A percentile compares a stretch with the other conserved stretches of the same genome.
These are phyloP conservation scores for Trachymyrmex septentrionalis DNA, from an alignment of 1,140 invertebrate genomes.

Conservation along the genomic window DNA sequence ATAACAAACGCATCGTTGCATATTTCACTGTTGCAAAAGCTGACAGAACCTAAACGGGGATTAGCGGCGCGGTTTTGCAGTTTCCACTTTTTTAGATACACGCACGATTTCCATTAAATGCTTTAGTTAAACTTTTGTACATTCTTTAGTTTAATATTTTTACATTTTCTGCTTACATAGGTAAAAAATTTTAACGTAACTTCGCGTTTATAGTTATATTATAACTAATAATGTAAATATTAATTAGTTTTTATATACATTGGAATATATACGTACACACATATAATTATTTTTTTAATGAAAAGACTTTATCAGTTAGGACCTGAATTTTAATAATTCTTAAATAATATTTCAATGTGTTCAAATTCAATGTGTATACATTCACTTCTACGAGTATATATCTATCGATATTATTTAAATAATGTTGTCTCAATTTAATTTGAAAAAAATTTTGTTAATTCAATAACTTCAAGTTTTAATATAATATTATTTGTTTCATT, in stretches of 20 bases:
- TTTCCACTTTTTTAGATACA: constrained; percentile 22
- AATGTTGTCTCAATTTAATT: too few species aligned
- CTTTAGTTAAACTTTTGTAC: constrained; percentile 60
- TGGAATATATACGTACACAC: neutral
- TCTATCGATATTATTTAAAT: too few species aligned
- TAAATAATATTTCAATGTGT: too few species aligned
- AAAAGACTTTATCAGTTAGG: too few species aligned
- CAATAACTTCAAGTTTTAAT: too few species aligned
- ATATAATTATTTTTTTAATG: neutral
- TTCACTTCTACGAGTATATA: too few species aligned
- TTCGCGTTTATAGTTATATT: neutral
- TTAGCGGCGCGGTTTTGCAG: constrained; percentile 37
- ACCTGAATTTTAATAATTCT: too few species aligned
- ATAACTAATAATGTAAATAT: neutral
- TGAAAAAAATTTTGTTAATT: too few species aligned
- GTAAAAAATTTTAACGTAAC: constrained; percentile 7
- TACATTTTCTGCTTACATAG: constrained; percentile 3
- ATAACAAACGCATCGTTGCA: constrained; percentile 43
- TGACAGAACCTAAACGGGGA: constrained; percentile 25
- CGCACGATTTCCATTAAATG: constrained; percentile 59
- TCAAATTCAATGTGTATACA: too few species aligned
- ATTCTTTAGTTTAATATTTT: constrained; percentile 8
- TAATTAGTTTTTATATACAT: neutral
- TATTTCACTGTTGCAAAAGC: constrained; percentile 42
- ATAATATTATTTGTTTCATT: too few species aligned